Evolutionary conservation across 53 echinoderm and acorn worm species (phyloP).

Genomic region (Luidia sarsii): DNA sequence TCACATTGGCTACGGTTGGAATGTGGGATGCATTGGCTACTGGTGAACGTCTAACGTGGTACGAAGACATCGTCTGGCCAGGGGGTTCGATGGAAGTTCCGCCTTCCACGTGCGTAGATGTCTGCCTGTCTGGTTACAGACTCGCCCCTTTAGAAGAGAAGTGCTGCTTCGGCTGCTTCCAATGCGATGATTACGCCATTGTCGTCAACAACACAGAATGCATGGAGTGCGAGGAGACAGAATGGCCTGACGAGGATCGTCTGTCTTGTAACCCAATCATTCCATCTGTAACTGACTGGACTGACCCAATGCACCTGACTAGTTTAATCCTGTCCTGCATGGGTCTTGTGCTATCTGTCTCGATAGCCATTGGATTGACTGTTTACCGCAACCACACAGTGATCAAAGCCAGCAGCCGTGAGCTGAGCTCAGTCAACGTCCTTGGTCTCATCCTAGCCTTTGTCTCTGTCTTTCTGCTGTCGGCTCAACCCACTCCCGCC

Average conservation of each 20-base stretch:
- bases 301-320: conserved; percentile 8
- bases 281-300: not conserved
- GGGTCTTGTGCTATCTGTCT: not conserved
- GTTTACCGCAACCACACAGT: conserved; percentile 41
- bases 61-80: conserved; percentile 37
- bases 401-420: conserved; percentile 69
- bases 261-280: conserved; percentile 24
- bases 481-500: conserved; percentile 26
- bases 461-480: not conserved
- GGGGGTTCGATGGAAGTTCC: not conserved
- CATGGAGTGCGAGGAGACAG: conserved; percentile 47
- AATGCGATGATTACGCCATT: conserved; percentile 55
- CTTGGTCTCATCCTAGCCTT: conserved; percentile 52
- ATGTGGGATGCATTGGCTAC: conserved; percentile 19
- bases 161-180: conserved; percentile 80
- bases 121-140: conserved; percentile 45
- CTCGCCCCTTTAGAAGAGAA: conserved; percentile 44
- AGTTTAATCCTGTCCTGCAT: conserved; percentile 11
- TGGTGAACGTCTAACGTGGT: conserved; percentile 12
- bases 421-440: conserved; percentile 55
- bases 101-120: conserved; percentile 68
- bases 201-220: conserved; percentile 52
- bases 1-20: not conserved
- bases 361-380: conserved; percentile 12
- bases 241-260: conserved; percentile 11